Conservation (phyloP, 2,113 vertebrate species). For the Microcebus tavaratra region DNA sequence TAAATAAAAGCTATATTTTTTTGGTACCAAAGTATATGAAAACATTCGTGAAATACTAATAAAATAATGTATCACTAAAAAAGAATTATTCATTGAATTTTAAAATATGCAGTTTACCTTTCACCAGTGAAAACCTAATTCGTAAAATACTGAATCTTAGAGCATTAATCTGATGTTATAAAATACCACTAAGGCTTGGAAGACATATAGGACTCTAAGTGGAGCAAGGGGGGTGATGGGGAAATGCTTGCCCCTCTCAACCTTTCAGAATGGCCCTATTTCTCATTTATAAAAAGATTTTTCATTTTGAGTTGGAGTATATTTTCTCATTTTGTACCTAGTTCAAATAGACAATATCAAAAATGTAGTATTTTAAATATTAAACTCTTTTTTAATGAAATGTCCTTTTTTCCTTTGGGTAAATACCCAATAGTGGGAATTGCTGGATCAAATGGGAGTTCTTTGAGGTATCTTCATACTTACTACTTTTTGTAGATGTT, state of each 20-base stretch:
- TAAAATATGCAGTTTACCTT: slow-evolving; percentile 10
- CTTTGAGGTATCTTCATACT: too few species aligned
- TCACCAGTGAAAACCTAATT: not conserved
- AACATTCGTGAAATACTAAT: slow-evolving; percentile 28
- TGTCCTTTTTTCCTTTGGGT: too few species aligned
- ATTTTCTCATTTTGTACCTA: slow-evolving; percentile 30
- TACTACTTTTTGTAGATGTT: too few species aligned
- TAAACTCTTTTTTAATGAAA: not conserved
- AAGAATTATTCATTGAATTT: slow-evolving; percentile 22
- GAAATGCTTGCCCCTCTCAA: not conserved
- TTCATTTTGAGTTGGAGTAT: slow-evolving; percentile 32
- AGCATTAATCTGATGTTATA: not conserved
- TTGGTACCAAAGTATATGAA: not conserved
- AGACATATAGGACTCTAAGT: not conserved
- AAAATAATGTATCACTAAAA: slow-evolving; percentile 57
- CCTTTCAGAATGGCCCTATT: not conserved
- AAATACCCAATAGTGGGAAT: too few species aligned
- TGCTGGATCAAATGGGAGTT: too few species aligned
- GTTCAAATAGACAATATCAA: slow-evolving; percentile 16
- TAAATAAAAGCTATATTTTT: slow-evolving; percentile 34
- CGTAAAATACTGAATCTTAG: slow-evolving; percentile 11
- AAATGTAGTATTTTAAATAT: slow-evolving; percentile 42
- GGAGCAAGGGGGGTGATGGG: not conserved
- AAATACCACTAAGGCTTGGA: not conserved
- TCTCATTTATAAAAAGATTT: slow-evolving; percentile 12